Percentiles rank a stretch among this genome's conserved stretches.
These are phyloP conservation scores for Tangachromis dhanisi DNA, from an alignment of 2,113 vertebrate genomes.

Conservation along the genomic window DNA sequence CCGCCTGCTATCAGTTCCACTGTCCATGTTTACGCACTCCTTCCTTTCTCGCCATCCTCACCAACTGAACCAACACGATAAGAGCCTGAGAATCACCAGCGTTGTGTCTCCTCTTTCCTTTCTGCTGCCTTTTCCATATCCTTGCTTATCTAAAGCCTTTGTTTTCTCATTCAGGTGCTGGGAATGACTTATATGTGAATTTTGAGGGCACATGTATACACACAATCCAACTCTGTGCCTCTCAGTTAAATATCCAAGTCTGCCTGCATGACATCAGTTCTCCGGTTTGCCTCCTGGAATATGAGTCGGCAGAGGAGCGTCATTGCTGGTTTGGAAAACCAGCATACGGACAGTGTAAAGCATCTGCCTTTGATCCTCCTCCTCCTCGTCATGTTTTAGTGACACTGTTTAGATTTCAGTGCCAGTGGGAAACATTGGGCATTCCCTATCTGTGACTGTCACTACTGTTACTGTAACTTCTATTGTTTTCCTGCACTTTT, in stretches of 20 bases:
- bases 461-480: not conserved
- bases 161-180: not conserved
- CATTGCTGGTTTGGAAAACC: slow-evolving; percentile 10
- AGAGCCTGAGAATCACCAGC: slow-evolving; percentile 29
- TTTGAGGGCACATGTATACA: not conserved
- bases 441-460: not conserved
- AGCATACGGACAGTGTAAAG: slow-evolving; percentile 20
- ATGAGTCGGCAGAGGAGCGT: slow-evolving; percentile 5
- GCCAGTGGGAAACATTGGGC: not conserved
- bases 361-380: slow-evolving; percentile 2
- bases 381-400: not conserved
- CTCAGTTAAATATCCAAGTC: not conserved
- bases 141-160: slow-evolving; percentile 17
- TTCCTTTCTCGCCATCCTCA: not conserved
- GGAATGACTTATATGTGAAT: not conserved
- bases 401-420: not conserved
- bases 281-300: not conserved
- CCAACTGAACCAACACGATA: slow-evolving; percentile 67
- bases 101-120: not conserved
- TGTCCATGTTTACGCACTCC: slow-evolving; percentile 12
- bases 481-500: not conserved
- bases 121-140: not conserved
- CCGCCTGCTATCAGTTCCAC: slow-evolving; percentile 21
- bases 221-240: not conserved
- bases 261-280: not conserved